A percentile compares a stretch with the other conserved stretches of the same genome.
phyloP scores from a whole-genome alignment of 2,797 vertebrate species.

The Florisuga fusca region DNA sequence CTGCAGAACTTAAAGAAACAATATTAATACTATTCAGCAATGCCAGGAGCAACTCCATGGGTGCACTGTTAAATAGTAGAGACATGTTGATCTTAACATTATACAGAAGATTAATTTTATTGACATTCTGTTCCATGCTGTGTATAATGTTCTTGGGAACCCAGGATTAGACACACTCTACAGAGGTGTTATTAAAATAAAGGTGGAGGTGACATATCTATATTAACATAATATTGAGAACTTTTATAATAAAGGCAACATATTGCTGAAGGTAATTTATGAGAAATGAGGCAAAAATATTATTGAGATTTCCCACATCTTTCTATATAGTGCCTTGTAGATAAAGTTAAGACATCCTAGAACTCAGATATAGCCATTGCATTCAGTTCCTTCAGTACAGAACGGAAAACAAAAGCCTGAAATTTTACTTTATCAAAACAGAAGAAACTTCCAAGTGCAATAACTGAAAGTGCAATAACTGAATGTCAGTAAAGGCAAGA shows the following conservation, averaged over 20 bases:
- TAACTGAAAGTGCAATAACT: not conserved
- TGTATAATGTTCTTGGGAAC: not conserved
- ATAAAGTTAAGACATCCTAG: not conserved
- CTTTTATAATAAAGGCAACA: not conserved
- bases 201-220: not conserved
- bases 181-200: not conserved
- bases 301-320: not conserved
- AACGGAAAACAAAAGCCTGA: not conserved
- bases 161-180: not conserved
- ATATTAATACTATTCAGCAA: not conserved
- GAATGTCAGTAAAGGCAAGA: not conserved
- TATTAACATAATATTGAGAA: not conserved
- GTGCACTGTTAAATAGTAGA: not conserved
- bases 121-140: not conserved
- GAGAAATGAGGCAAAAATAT: not conserved
- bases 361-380: not conserved
- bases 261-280: not conserved
- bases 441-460: not conserved
- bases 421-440: not conserved
- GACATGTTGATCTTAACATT: not conserved
- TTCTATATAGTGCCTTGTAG: not conserved
- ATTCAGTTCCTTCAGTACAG: not conserved
- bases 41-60: not conserved
- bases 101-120: not conserved
- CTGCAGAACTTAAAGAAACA: not conserved